Percentiles rank a stretch among this genome's conserved stretches.
Evolutionary conservation across 2,797 vertebrate species (phyloP).

Genomic region (Masticophis lateralis): DNA sequence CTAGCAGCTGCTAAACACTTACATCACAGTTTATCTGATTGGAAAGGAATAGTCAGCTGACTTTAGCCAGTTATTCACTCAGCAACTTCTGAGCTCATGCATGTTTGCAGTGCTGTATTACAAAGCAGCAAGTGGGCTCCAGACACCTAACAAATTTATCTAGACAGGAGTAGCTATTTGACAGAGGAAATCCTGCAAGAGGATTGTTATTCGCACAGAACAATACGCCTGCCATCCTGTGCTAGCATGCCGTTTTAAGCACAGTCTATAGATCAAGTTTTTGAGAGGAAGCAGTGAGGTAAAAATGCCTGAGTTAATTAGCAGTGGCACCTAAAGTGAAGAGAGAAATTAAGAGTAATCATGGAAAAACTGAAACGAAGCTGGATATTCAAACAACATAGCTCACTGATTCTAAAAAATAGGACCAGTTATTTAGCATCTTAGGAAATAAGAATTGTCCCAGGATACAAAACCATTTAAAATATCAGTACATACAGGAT

Average conservation of each 20-base stretch:
- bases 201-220: constrained; percentile 71
- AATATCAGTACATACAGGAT: constrained; percentile 16
- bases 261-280: constrained; percentile 54
- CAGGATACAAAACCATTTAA: constrained; percentile 7
- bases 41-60: constrained; percentile 88
- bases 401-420: constrained; percentile 10
- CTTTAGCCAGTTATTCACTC: constrained; percentile 78
- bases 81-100: constrained; percentile 83
- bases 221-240: constrained; percentile 74
- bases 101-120: constrained; percentile 67
- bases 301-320: constrained; percentile 59
- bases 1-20: constrained; percentile 89
- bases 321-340: constrained; percentile 57
- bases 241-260: constrained; percentile 44
- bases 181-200: constrained; percentile 75
- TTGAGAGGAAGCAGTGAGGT: constrained; percentile 58
- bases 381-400: constrained; percentile 57
- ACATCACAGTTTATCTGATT: constrained; percentile 92
- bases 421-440: constrained; percentile 47
- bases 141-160: constrained; percentile 61
- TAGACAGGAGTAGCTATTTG: constrained; percentile 63
- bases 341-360: constrained; percentile 41
- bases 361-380: constrained; percentile 50
- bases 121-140: constrained; percentile 71
- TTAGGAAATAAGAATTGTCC: not conserved